Base-by-base conservation (phyloP, 2,797 vertebrate genomes). In the Menidia menidia region DNA sequence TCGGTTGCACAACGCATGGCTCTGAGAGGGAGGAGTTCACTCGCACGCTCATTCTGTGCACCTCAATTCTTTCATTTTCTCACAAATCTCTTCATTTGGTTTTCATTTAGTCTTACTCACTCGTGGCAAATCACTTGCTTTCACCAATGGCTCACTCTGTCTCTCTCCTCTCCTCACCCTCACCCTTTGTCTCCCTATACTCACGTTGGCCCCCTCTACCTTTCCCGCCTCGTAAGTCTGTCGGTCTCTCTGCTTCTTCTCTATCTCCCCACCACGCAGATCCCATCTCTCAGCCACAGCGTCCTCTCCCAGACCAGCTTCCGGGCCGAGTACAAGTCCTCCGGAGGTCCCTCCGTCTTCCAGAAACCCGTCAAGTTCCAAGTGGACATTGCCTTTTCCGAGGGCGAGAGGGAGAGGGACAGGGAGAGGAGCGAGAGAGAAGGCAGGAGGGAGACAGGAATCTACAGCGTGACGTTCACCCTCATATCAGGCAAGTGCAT, bases 381-480 rank as follows among this genome's bases (percentile, higher is more conserved):
- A 85, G 96, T 96, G 91, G 96, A 97, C 93, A 96, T 97, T 80
- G 94, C 95, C 75, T 96, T 95, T 88, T 96, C 95, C 12, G 96
- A 96, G 83, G 95, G 94, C 92, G 95, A 86, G 92, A 94, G 80
- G 81, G 94, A 91, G 65, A 79, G 90, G 31, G 91, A 91, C 77
- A 84, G 91, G 75, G 91, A 90, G 87, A 87, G 89, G 80, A 80
- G 77, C 43, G 92, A 69, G 94, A 95, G 89, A 91, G 95, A 85
- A 91, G 87, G 92, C 63, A 88, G 89, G 79, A 93, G 94, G 60
- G 95, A 96, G 71, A 93, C 95, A 3, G 96, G 96, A 81, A 95
- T 98, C 90, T 97, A 97, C 89, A 97, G 96, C 0, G 96, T 98
- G 92, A 98, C 96, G 7, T 98, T 98, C 80, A 96, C 96, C 14